Percentiles rank a stretch among this genome's conserved stretches.
These are phyloP conservation scores for Lasioglossum leucozonium DNA, from an alignment of 2,888 invertebrate species.

Conservation along the genomic window DNA sequence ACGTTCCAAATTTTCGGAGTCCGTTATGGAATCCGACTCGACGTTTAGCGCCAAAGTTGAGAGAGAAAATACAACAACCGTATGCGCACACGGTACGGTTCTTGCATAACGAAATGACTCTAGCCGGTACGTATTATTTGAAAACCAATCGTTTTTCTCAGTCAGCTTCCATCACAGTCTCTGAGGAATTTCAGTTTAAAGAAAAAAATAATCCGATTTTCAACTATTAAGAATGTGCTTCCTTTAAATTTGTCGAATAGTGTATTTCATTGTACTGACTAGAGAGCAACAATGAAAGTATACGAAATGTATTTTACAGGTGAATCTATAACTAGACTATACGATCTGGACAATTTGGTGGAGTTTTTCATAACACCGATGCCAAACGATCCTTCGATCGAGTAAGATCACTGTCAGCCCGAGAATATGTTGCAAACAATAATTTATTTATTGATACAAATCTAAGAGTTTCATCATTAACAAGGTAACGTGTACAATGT, in stretches of 20 bases:
- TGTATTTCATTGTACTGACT: not conserved
- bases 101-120: slow-evolving; percentile 82
- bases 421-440: slow-evolving; percentile 70
- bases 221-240: not conserved
- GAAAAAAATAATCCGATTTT: not conserved
- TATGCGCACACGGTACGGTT: slow-evolving; percentile 82
- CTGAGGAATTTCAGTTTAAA: not conserved
- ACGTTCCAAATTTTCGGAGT: slow-evolving; percentile 69
- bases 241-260: not conserved
- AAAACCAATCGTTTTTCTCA: not conserved
- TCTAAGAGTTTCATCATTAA: slow-evolving; percentile 50
- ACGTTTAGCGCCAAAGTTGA: slow-evolving; percentile 78
- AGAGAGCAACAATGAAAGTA: not conserved
- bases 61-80: slow-evolving; percentile 82
- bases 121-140: slow-evolving; percentile 76
- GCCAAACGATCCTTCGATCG: slow-evolving; percentile 74
- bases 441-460: slow-evolving; percentile 72
- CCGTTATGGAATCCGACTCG: slow-evolving; percentile 82
- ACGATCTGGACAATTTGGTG: slow-evolving; percentile 83
- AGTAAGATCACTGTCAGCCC: slow-evolving; percentile 53
- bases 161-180: not conserved
- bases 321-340: slow-evolving; percentile 81
- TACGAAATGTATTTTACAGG: slow-evolving; percentile 72
- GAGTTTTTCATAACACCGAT: slow-evolving; percentile 82
- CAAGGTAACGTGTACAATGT: slow-evolving; percentile 59